phyloP scores from a whole-genome alignment of 1,140 invertebrate genomes.

The Dryas iulia region DNA sequence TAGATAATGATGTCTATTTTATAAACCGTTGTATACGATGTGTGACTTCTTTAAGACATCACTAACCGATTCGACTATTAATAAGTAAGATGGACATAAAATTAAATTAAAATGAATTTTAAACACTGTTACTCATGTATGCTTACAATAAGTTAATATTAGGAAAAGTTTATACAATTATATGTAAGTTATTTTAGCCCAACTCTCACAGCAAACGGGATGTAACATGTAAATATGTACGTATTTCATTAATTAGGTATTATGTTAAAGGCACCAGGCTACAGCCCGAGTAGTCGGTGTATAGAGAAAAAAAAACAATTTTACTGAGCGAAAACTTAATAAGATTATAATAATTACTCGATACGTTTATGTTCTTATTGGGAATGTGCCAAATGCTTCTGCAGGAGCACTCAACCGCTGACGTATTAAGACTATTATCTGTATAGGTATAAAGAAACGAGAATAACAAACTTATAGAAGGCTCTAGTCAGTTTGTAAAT shows the following conservation, averaged over 20 bases:
- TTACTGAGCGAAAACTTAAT: constrained; percentile 37
- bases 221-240: constrained; percentile 70
- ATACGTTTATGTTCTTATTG: constrained; percentile 46
- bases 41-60: constrained; percentile 69
- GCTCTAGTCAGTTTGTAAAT: constrained; percentile 79
- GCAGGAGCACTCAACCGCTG: constrained; percentile 55
- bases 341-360: constrained; percentile 27
- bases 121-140: constrained; percentile 77
- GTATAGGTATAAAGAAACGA: constrained; percentile 62
- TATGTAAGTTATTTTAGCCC: constrained; percentile 69
- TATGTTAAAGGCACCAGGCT: constrained; percentile 40
- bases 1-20: constrained; percentile 74
- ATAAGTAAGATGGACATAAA: constrained; percentile 64
- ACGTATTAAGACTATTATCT: constrained; percentile 64
- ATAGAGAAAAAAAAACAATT: constrained; percentile 44
- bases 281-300: constrained; percentile 31
- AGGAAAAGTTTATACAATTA: constrained; percentile 74
- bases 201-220: constrained; percentile 47
- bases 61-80: constrained; percentile 60
- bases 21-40: constrained; percentile 79
- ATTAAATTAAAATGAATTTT: constrained; percentile 73
- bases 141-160: constrained; percentile 72
- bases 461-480: constrained; percentile 66
- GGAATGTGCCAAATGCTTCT: constrained; percentile 76
- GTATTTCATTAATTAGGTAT: constrained; percentile 48